Evolutionary conservation across 2,797 vertebrate genomes (phyloP).

Genomic region (Peromyscus nudipes): DNA sequence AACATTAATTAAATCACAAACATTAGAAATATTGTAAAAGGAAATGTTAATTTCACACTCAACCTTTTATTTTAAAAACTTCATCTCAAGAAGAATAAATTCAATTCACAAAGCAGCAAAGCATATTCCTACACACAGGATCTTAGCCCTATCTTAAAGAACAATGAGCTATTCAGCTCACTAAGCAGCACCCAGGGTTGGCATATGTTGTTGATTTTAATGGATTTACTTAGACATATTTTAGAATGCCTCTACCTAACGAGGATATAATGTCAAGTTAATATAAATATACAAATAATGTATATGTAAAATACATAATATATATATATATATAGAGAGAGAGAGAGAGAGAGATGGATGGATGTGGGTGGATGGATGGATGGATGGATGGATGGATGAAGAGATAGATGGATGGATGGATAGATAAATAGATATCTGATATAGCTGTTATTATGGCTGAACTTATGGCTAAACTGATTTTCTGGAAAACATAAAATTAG

Average conservation of each 20-base stretch:
- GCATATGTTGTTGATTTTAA: slow-evolving; percentile 26
- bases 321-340: neutral
- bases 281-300: slow-evolving; percentile 45
- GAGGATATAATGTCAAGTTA: slow-evolving; percentile 32
- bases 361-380: too few relatives aligned
- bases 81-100: neutral
- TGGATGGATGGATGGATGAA: too few relatives aligned
- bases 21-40: neutral
- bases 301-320: neutral
- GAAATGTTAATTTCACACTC: slow-evolving; percentile 26
- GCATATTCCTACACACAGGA: neutral
- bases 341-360: too few relatives aligned
- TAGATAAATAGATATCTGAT: neutral
- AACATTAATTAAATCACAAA: slow-evolving; percentile 15
- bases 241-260: neutral
- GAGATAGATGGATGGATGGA: neutral
- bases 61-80: slow-evolving; percentile 19
- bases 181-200: fast-evolving
- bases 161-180: neutral
- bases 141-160: neutral
- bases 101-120: slow-evolving; percentile 6
- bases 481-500: slow-evolving; percentile 47
- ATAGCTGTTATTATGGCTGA: slow-evolving; percentile 55
- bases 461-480: slow-evolving; percentile 49
- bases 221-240: neutral